Conservation (phyloP, 2,888 invertebrate species). For the Orthonevra nobilis region DNA sequence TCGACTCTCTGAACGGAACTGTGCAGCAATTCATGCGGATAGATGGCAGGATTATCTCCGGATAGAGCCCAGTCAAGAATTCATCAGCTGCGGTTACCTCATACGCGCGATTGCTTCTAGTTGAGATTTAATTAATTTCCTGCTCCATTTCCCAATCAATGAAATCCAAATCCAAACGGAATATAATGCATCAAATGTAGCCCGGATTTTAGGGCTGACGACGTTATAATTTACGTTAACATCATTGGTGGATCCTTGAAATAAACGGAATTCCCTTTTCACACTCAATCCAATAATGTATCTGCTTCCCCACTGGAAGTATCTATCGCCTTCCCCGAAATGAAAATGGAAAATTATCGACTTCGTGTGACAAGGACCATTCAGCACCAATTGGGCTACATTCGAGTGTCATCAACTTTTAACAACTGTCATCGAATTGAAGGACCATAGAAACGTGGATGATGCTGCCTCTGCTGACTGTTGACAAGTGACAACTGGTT, state of each 20-base stretch:
- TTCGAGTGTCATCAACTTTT: conserved; percentile 63
- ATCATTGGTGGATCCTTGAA: neutral
- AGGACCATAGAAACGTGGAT: neutral
- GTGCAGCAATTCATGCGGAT: neutral
- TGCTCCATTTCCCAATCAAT: no score
- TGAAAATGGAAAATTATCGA: conserved; percentile 50
- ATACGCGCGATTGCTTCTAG: neutral
- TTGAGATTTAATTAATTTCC: conserved; percentile 52
- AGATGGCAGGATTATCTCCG: conserved; percentile 33
- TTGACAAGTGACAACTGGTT: conserved; percentile 24
- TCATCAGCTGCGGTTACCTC: conserved; percentile 18
- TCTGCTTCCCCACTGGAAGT: conserved; percentile 17
- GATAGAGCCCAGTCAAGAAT: conserved; percentile 15
- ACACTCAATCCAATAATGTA: neutral
- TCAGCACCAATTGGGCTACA: conserved; percentile 49
- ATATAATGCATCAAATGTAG: conserved; percentile 10
- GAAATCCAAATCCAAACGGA: conserved; percentile 25
- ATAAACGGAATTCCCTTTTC: conserved; percentile 12
- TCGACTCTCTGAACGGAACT: conserved; percentile 6
- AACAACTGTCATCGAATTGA: conserved; percentile 59
- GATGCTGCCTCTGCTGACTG: no score
- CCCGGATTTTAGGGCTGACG: conserved; percentile 15
- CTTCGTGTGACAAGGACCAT: conserved; percentile 45
- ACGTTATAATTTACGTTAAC: conserved; percentile 13
- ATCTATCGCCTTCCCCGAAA: conserved; percentile 13